Conservation (phyloP, 2,888 invertebrate species). For the Tillus elongatus region DNA sequence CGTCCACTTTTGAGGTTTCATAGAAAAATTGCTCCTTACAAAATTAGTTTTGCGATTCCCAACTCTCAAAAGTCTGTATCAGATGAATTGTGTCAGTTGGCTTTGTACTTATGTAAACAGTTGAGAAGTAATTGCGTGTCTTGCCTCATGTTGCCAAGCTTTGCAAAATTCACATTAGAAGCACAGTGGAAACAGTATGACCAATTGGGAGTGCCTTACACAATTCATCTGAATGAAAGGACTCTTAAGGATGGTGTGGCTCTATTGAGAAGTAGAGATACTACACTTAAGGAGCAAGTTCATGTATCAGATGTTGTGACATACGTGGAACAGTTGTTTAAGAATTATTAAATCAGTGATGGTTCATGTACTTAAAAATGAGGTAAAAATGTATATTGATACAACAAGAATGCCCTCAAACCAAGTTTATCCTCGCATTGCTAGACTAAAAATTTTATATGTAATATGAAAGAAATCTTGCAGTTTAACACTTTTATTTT, state of each 20-base stretch:
- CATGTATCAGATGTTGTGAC: slow-evolving; percentile 56
- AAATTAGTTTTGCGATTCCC: slow-evolving; percentile 56
- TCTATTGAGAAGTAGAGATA: slow-evolving; percentile 54
- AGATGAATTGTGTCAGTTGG: slow-evolving; percentile 47
- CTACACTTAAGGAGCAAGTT: slow-evolving; percentile 60
- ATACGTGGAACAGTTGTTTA: slow-evolving; percentile 50
- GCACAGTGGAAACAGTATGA: slow-evolving; percentile 46
- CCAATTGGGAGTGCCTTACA: slow-evolving; percentile 62
- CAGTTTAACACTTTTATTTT: no score
- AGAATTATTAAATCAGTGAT: slow-evolving; percentile 39
- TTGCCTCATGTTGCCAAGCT: slow-evolving; percentile 36
- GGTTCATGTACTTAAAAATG: no score
- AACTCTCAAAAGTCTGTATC: slow-evolving; percentile 14
- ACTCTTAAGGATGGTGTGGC: slow-evolving; percentile 65
- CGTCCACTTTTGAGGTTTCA: slow-evolving; percentile 52
- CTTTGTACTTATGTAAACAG: slow-evolving; percentile 48
- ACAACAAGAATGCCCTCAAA: no score
- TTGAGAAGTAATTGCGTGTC: slow-evolving; percentile 42
- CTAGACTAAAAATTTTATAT: no score
- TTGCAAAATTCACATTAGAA: slow-evolving; percentile 36
- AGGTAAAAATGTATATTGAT: no score
- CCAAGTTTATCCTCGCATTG: no score
- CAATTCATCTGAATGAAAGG: slow-evolving; percentile 56
- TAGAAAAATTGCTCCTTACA: slow-evolving; percentile 66
- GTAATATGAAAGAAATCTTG: no score